These are phyloP conservation scores for Cynopterus sphinx DNA, from an alignment of 2,797 vertebrate genomes.

Conservation along the genomic window DNA sequence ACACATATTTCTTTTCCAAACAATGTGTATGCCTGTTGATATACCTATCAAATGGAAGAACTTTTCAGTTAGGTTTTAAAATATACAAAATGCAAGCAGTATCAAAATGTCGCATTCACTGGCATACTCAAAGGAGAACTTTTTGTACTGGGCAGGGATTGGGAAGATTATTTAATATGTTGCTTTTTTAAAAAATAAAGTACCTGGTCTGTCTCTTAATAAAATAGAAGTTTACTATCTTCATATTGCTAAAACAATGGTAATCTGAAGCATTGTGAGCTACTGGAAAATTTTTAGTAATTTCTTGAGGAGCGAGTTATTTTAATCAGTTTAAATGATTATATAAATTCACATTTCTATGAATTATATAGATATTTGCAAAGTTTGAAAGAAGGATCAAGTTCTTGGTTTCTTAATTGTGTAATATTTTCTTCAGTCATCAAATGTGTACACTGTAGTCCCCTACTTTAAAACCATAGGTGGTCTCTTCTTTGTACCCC, in stretches of 20 bases:
- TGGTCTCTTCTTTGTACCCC: conserved; percentile 16
- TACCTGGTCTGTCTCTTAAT: conserved; percentile 15
- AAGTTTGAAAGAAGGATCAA: background rate
- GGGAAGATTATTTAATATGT: conserved; percentile 18
- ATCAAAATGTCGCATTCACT: conserved; percentile 1
- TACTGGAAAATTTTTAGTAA: conserved; percentile 19
- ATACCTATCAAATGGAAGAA: conserved; percentile 44
- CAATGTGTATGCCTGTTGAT: conserved; percentile 21
- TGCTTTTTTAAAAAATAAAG: conserved; percentile 56
- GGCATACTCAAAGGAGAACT: background rate
- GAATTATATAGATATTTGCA: conserved; percentile 21
- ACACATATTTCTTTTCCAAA: conserved; percentile 49
- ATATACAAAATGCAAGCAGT: conserved; percentile 26
- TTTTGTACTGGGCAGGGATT: conserved; percentile 7
- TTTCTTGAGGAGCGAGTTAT: background rate
- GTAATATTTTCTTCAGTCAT: conserved; percentile 53
- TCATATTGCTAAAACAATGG: background rate
- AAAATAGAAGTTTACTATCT: conserved; percentile 20
- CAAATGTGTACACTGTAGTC: conserved; percentile 26
- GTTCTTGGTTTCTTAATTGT: conserved; percentile 50
- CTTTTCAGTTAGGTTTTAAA: conserved; percentile 50
- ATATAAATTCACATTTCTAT: background rate
- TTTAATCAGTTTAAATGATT: conserved; percentile 30
- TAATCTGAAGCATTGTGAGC: conserved; percentile 5
- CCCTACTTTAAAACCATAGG: background rate